Base-by-base conservation (phyloP, 2,797 vertebrate genomes). In the Danio jaintianensis region DNA sequence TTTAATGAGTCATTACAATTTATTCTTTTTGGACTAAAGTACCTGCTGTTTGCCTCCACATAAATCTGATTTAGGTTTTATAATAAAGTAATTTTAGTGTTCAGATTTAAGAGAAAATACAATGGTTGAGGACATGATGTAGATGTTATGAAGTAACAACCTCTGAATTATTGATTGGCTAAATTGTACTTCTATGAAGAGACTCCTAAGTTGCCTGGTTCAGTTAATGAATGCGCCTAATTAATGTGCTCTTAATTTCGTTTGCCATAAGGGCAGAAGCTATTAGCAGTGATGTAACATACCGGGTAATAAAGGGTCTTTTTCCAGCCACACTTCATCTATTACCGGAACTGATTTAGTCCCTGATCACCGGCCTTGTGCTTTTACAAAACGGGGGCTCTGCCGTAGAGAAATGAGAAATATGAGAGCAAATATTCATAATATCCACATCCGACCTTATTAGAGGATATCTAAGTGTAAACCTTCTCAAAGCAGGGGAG, bases 191-290 rank as follows among this genome's bases (percentile, higher is more conserved):
- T 71, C 47, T 68, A 8, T 13, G 13, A 58, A 36, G n/a, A 58
- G 73, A 48, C 78, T 85, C 48, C 8, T 18, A 56, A 75, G 69
- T 80, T 70, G 45, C 22, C 68, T 66, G 56, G 67, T 80, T 83
- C 18, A 56, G 82, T 86, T 80, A 82, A 81, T 79, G 74, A 81
- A 81, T 84, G 76, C 72, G 52, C 11, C 71, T 85, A 83, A 85
- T 86, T 85, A 83, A 84, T 83, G 43, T 67, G 56, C 78, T 62
- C 78, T 82, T 86, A 85, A 87, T 84, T 84, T 79, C 20, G 16
- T 82, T 86, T 85, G 75, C 81, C 74, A 82, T 81, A 79, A 84
- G 75, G 75, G 62, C 85, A 82, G 67, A 82, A 64, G 69, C 79
- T 78, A 78, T 88, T 87, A 83, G 61, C 48, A 48, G 55, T 82